Evolutionary conservation across 2,797 vertebrate species (phyloP), one percentile per base, ranked within the genome.

Genomic region (Enteromius treurensis): DNA sequence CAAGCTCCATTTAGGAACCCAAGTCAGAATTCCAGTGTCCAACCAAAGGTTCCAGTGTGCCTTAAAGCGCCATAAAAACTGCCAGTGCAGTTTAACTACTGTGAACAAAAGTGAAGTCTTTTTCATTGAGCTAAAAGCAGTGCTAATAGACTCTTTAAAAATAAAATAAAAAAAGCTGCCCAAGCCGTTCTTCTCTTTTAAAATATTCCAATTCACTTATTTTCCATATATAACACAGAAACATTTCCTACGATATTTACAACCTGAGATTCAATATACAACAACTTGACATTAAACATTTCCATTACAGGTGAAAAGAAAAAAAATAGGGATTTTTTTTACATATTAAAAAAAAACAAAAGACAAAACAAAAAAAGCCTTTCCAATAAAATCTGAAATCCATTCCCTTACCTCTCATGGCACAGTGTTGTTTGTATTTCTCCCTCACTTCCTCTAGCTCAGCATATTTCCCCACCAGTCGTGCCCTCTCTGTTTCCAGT

Each of bases 381-480:
- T 29, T 26, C 1, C 1, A 11, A 73, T 49, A 21, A 21, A 73
- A 51, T 32, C 13, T 45, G 42, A 45, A 42, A 37, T 40, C 67
- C 73, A 26, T 53, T 90, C 76, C 87, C 85, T 21, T 89, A 99
- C 97, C 97, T 93, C 95, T 94, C 71, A 95, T 91, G 0, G 93
- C 90, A 89, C 95, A 96, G 89, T 96, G 96, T 75, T 96, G 94
- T 89, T 92, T 95, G 86, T 96, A 98, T 42, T 80, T 91, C 67
- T 96, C 94, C 47, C 95, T 91, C 73, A 97, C 89, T 10, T 89
- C 88, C 89, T 96, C 95, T 53, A 99, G 95, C 87, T 97, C 94
- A 51, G 93, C 91, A 70, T 98, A 99, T 84, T 93, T 95, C 86
- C 90, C 93, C 0, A 95, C 95, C 85, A 98, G 95, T 37, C 91